A percentile compares a stretch with the other conserved stretches of the same genome.
phyloP scores from a whole-genome alignment of 2,797 vertebrate genomes.

The Percopsis omiscomaycus region DNA sequence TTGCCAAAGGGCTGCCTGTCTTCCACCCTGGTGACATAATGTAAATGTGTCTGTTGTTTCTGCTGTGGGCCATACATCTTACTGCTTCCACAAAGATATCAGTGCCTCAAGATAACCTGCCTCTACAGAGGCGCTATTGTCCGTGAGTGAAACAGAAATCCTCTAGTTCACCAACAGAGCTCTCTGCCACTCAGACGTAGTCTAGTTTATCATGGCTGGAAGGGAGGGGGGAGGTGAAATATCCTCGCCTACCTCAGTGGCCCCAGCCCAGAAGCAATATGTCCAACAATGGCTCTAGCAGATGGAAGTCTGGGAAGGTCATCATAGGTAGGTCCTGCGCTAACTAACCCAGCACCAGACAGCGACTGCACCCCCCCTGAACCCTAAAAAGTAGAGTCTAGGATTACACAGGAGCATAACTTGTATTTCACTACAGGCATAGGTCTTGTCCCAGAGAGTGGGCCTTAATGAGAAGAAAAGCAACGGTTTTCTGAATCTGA shows the following conservation, averaged over 20 bases:
- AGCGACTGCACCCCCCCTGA: slow-evolving; percentile 28
- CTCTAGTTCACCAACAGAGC: slow-evolving; percentile 42
- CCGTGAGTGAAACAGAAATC: slow-evolving; percentile 64
- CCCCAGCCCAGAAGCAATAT: slow-evolving; percentile 41
- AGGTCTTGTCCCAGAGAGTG: slow-evolving; percentile 55
- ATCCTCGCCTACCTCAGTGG: slow-evolving; percentile 44
- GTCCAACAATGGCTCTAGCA: slow-evolving; percentile 68
- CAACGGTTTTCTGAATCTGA: slow-evolving; percentile 38
- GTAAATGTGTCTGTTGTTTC: slow-evolving; percentile 45
- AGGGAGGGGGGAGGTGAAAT: slow-evolving; percentile 11
- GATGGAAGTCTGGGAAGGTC: slow-evolving; percentile 74
- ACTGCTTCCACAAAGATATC: slow-evolving; percentile 47
- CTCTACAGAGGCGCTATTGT: slow-evolving; percentile 71
- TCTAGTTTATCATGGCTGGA: slow-evolving; percentile 64
- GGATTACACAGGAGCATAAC: slow-evolving; percentile 63
- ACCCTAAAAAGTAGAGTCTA: slow-evolving; percentile 51
- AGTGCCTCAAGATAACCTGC: slow-evolving; percentile 54
- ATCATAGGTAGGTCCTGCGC: slow-evolving; percentile 42
- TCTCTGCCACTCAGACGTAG: slow-evolving; percentile 54
- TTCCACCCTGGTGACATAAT: slow-evolving; percentile 42
- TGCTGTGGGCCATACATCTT: slow-evolving; percentile 36
- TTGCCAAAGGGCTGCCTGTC: slow-evolving; percentile 38
- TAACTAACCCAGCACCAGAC: slow-evolving; percentile 15
- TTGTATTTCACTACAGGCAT: slow-evolving; percentile 58
- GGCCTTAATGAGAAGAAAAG: slow-evolving; percentile 67